Percentiles rank a stretch among this genome's conserved stretches.
Evolutionary conservation across 2,888 invertebrate species (phyloP).

Genomic region (Deroplatys truncata): DNA sequence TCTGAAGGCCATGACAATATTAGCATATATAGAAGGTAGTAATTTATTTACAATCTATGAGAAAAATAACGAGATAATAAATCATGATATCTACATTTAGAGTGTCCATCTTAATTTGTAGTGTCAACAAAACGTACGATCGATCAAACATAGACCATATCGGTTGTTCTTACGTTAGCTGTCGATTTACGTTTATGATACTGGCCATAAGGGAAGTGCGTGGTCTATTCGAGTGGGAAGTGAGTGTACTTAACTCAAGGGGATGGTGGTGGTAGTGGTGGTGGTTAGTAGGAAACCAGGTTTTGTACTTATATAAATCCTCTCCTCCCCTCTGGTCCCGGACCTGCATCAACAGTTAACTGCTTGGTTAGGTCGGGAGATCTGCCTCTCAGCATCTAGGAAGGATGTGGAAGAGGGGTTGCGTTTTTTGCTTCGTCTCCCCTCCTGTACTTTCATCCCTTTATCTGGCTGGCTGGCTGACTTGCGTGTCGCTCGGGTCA

Average conservation of each 20-base stretch:
- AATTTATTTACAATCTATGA: too few relatives aligned
- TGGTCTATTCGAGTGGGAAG: not conserved
- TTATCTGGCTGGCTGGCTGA: not conserved
- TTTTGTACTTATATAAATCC: conserved; percentile 7
- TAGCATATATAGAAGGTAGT: too few relatives aligned
- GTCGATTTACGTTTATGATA: too few relatives aligned
- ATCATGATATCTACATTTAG: too few relatives aligned
- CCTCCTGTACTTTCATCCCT: not conserved
- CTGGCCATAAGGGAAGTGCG: too few relatives aligned
- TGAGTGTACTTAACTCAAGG: not conserved
- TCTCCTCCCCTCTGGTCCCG: not conserved
- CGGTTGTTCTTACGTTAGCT: too few relatives aligned
- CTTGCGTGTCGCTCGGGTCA: not conserved
- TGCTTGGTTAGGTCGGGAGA: not conserved
- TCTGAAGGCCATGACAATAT: too few relatives aligned
- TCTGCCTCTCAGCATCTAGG: not conserved
- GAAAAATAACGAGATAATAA: too few relatives aligned
- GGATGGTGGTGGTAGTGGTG: too few relatives aligned
- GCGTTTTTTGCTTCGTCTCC: not conserved
- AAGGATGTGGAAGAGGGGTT: not conserved
- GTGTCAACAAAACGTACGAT: too few relatives aligned
- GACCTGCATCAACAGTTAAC: conserved; percentile 5
- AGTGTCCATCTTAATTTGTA: too few relatives aligned
- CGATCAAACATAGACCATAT: too few relatives aligned
- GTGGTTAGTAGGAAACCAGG: not conserved